Evolutionary conservation across 2,797 vertebrate genomes (phyloP).

Genomic region (Spinus olivaceus): DNA sequence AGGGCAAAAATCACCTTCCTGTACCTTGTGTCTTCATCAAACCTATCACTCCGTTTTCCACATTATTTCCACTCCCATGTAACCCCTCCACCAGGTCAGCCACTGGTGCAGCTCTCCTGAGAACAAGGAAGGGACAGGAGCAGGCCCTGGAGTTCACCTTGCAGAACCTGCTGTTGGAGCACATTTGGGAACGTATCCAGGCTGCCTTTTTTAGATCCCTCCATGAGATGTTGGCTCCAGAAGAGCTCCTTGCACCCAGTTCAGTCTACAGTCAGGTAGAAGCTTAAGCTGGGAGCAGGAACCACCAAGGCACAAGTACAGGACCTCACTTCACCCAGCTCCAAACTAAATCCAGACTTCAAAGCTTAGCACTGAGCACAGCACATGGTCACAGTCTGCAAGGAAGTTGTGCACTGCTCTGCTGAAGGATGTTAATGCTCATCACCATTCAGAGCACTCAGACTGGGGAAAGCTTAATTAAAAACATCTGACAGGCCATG

Average conservation of each 20-base stretch:
- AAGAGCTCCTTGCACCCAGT: background rate
- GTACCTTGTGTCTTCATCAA: background rate
- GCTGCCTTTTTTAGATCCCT: background rate
- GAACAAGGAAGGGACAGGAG: background rate
- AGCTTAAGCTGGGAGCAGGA: background rate
- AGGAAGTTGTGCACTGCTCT: background rate
- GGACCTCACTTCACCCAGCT: background rate
- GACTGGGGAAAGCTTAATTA: constrained; percentile 55
- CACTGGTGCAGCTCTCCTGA: background rate
- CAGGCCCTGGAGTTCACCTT: background rate
- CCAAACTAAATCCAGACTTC: background rate
- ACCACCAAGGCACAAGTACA: background rate
- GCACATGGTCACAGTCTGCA: background rate
- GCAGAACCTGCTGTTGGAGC: constrained; percentile 37
- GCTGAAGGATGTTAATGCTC: background rate
- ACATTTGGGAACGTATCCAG: background rate
- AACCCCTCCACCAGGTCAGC: background rate
- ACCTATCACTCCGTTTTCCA: background rate
- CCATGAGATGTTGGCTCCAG: background rate
- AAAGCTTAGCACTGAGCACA: background rate
- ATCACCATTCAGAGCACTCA: constrained; percentile 22
- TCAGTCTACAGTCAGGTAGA: background rate
- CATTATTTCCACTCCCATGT: background rate
- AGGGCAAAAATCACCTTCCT: background rate
- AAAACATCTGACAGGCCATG: constrained; percentile 40